Conservation (phyloP, 2,888 invertebrate genomes). For the Andrena hattorfiana region DNA sequence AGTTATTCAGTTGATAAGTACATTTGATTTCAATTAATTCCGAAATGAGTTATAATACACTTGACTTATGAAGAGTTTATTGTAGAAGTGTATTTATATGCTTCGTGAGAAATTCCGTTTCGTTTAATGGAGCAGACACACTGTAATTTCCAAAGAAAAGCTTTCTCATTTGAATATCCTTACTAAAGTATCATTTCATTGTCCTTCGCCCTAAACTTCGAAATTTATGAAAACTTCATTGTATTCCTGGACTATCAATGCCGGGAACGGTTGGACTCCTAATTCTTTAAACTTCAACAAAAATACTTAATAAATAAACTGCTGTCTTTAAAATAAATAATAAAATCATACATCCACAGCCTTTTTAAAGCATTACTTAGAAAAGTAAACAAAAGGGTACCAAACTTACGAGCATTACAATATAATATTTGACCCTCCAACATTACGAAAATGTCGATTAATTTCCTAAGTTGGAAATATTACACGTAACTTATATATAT, state of each 20-base stretch:
- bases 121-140: neutral
- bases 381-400: neutral
- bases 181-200: neutral
- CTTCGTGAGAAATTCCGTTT: neutral
- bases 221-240: neutral
- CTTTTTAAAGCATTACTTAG: no score
- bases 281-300: neutral
- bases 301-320: neutral
- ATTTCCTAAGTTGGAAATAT: neutral
- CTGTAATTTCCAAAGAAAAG: neutral
- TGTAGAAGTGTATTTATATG: neutral
- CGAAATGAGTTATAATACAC: neutral
- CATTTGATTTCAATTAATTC: neutral
- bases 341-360: neutral
- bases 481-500: neutral
- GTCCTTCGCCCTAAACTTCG: neutral
- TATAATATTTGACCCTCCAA: neutral
- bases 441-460: neutral
- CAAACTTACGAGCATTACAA: neutral
- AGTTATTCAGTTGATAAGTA: neutral
- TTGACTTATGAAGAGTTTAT: neutral
- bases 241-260: neutral
- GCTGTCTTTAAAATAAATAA: neutral
- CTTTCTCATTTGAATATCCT: neutral
- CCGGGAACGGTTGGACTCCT: neutral